These are phyloP conservation scores for Endomychus coccineus DNA, from an alignment of 2,888 invertebrate genomes.

Conservation along the genomic window DNA sequence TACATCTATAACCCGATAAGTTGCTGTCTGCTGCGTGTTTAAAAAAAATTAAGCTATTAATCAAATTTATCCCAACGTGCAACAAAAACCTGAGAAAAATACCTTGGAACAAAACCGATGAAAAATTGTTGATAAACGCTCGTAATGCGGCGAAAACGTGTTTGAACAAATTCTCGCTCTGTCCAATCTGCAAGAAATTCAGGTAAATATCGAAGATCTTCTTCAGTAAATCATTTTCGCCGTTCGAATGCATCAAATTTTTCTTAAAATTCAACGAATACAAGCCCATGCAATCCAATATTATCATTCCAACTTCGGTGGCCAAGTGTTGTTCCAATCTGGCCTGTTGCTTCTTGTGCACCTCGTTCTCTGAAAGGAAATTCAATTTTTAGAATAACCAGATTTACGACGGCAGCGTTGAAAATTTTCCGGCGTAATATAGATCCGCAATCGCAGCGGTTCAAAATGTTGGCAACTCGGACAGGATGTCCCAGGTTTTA, in stretches of 20 bases:
- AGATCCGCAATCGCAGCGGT: too few species aligned
- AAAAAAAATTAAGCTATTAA: too few species aligned
- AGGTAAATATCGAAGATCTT: constrained; percentile 80
- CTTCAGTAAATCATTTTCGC: constrained; percentile 70
- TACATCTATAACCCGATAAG: too few species aligned
- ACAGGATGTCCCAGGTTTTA: too few species aligned
- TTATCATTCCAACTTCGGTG: constrained; percentile 81
- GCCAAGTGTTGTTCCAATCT: constrained; percentile 74
- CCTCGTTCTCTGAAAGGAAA: constrained; percentile 48
- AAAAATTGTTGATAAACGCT: constrained; percentile 87
- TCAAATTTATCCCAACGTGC: too few species aligned
- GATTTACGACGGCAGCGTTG: too few species aligned
- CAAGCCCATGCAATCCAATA: constrained; percentile 78
- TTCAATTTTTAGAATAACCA: not conserved
- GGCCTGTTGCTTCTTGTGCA: constrained; percentile 53
- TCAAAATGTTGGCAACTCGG: too few species aligned
- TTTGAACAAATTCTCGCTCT: constrained; percentile 82
- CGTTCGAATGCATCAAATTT: constrained; percentile 49
- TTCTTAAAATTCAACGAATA: constrained; percentile 71
- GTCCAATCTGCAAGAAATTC: constrained; percentile 78
- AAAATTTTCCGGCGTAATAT: too few species aligned
- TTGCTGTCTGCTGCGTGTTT: too few species aligned
- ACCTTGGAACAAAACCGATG: constrained; percentile 76
- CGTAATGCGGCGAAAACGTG: constrained; percentile 89
- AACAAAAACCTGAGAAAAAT: too few species aligned